Percentiles rank a stretch among this genome's conserved stretches.
Evolutionary conservation across 2,888 invertebrate genomes (phyloP).

Genomic region (Drosophila buzzatii): DNA sequence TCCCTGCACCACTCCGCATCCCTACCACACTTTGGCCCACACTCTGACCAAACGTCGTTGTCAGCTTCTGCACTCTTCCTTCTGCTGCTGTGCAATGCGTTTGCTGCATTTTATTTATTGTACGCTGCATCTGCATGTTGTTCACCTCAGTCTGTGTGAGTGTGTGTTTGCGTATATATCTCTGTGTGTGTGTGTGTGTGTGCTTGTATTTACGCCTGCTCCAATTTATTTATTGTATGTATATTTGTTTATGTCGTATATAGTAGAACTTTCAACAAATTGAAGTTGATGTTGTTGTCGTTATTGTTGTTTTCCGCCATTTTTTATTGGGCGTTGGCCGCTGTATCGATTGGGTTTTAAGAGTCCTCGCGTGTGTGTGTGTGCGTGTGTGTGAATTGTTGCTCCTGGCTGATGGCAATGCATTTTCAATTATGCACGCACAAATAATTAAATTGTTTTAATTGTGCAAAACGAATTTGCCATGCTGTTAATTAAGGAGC

Average conservation of each 20-base stretch:
- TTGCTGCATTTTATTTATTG: slow-evolving; percentile 79
- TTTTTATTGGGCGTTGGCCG: slow-evolving; percentile 76
- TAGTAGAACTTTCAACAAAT: slow-evolving; percentile 67
- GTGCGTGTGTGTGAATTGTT: slow-evolving; percentile 20
- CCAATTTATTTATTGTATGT: slow-evolving; percentile 77
- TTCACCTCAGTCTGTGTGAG: slow-evolving; percentile 44
- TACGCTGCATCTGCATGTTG: slow-evolving; percentile 67
- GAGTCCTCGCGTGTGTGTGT: slow-evolving; percentile 29
- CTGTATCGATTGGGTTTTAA: slow-evolving; percentile 71
- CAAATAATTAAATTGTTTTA: slow-evolving; percentile 77
- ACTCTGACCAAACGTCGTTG: slow-evolving; percentile 23
- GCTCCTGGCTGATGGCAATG: slow-evolving; percentile 46
- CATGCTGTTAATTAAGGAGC: slow-evolving; percentile 64
- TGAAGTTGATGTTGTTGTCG: slow-evolving; percentile 53
- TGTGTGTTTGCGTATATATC: slow-evolving; percentile 6
- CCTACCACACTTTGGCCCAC: not conserved
- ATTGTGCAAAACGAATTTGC: slow-evolving; percentile 65
- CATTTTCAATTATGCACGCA: slow-evolving; percentile 77
- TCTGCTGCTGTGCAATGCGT: slow-evolving; percentile 59
- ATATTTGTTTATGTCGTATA: slow-evolving; percentile 72
- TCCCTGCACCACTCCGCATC: not conserved
- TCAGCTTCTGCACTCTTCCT: slow-evolving; percentile 50
- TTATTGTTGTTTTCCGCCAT: slow-evolving; percentile 51
- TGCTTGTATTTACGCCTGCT: slow-evolving; percentile 74
- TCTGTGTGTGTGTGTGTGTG: slow-evolving; percentile 25